phyloP scores from a whole-genome alignment of 1,140 invertebrate species.

The Hestina assimilis region DNA sequence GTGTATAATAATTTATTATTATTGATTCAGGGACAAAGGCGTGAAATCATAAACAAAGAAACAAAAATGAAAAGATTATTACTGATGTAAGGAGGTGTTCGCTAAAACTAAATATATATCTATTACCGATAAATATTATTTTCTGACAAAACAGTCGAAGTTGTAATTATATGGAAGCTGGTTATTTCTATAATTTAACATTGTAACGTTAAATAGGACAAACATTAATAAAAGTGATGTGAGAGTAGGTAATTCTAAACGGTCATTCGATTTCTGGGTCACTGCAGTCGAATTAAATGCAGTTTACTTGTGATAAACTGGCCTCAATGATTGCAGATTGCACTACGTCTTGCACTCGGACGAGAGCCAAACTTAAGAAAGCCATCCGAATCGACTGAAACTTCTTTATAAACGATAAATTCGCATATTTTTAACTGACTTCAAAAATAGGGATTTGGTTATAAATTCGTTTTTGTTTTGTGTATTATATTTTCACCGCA shows the following conservation, averaged over 20 bases:
- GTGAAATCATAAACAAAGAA: too few species aligned
- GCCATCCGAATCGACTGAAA: slow-evolving; percentile 8
- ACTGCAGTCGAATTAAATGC: slow-evolving; percentile 45
- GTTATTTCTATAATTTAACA: background rate
- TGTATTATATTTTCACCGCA: too few species aligned
- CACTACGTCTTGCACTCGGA: slow-evolving; percentile 41
- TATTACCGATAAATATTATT: too few species aligned
- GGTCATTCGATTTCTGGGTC: slow-evolving; percentile 40
- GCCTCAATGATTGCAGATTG: slow-evolving; percentile 37
- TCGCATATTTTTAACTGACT: slow-evolving; percentile 16
- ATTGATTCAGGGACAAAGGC: too few species aligned
- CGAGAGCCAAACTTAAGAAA: slow-evolving; percentile 33
- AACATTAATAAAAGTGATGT: background rate
- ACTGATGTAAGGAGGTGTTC: too few species aligned
- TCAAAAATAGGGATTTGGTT: too few species aligned
- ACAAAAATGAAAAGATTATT: too few species aligned
- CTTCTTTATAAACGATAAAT: slow-evolving; percentile 20
- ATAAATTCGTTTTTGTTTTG: background rate
- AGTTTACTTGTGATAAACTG: slow-evolving; percentile 39
- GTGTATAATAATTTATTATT: too few species aligned
- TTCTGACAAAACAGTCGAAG: too few species aligned
- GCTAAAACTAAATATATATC: too few species aligned
- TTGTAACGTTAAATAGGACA: background rate
- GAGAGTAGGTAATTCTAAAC: slow-evolving; percentile 1
- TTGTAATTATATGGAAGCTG: too few species aligned